Base-by-base conservation (phyloP, 2,113 vertebrate genomes). In the Indicator indicator region DNA sequence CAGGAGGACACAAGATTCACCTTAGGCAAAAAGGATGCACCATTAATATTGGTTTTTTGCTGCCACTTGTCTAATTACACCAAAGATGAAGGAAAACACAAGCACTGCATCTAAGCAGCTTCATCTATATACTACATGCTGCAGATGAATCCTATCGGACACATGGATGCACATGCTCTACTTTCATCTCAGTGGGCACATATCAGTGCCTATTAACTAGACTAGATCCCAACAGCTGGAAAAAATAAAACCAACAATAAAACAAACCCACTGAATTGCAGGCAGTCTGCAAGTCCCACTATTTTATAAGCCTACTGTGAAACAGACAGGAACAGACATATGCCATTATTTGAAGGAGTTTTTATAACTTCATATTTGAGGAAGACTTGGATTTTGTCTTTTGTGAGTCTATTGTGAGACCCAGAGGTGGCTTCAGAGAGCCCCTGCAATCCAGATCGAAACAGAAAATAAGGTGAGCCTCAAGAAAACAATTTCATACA, bases 91-190 rank as follows among this genome's bases (percentile, higher is more conserved):
- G 54, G 36, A 56, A 86, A 91, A 67, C 20, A 83, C 32, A 82
- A 44, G 14, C 24, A 27, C n/a, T 21, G 55, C 36, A 21, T n/a
- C n/a, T 54, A 73, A 80, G 38, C 33, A 70, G 42, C 27, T 78
- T 21, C 14, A 36, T 36, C 54, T 58, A 12, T 58, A 12, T 32
- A 36, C 16, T 44, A 27, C 4, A 1, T 32, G 30, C 52, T 93
- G 56, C 44, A 56, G 50, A 19, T 78, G 38, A 84, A 64, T 50
- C 30, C 27, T 19, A 6, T 46, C 6, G 71, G 28, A 44, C 73
- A 88, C 42, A 17, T 0, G 0, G 24, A 59, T 16, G 84, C 5
- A 27, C 16, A 52, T 1, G 3, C 16, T 81, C 65, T 78, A 2
- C 73, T 70, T 92, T 50, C 69, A 14, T 42, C 40, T 60, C 69